These are phyloP conservation scores for Montipora capitata DNA, from an alignment of 92 coral and sea anemone species.

Conservation along the genomic window DNA sequence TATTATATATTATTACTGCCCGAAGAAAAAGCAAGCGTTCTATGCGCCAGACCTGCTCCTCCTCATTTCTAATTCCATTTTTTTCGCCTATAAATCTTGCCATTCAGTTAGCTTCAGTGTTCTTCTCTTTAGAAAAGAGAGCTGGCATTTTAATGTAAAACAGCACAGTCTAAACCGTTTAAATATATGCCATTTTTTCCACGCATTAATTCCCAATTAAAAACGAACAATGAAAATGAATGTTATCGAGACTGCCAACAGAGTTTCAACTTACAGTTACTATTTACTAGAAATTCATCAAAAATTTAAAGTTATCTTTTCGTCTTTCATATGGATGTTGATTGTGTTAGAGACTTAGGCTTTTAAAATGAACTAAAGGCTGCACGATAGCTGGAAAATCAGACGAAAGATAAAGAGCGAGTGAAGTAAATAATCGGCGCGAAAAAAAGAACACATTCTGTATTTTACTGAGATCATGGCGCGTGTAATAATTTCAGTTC, in stretches of 20 bases:
- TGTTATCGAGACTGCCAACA: background rate
- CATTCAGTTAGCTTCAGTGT: no score
- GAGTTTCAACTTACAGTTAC: background rate
- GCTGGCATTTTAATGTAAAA: background rate
- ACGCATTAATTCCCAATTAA: background rate
- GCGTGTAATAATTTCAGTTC: background rate
- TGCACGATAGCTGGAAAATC: background rate
- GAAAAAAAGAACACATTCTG: background rate
- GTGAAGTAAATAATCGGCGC: background rate
- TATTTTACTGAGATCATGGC: background rate
- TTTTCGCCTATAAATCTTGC: no score
- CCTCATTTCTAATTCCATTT: no score
- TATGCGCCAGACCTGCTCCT: no score
- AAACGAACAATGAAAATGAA: no score
- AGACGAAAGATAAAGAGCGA: background rate
- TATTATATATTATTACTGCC: no score
- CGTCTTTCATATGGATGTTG: background rate
- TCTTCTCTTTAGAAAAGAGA: no score
- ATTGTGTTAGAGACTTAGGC: background rate
- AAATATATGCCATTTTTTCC: background rate
- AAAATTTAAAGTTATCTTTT: background rate
- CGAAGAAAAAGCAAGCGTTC: no score
- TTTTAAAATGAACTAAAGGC: background rate
- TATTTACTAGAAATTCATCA: no score
- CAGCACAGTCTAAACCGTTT: background rate